Conservation (phyloP, 1,140 invertebrate species). For the Drosophila parvula region DNA sequence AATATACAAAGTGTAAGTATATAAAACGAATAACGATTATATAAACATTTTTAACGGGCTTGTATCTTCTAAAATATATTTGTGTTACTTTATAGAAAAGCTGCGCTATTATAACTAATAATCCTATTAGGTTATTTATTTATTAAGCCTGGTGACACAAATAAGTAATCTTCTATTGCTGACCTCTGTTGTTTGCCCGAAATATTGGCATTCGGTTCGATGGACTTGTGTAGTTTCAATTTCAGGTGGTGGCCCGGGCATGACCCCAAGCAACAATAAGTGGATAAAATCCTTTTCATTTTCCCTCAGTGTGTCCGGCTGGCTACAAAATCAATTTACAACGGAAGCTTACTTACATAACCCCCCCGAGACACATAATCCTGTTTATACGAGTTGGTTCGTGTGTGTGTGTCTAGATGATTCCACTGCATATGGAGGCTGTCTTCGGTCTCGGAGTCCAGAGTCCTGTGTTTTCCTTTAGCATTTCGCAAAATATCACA, state of each 20-base stretch:
- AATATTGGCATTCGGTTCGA: constrained; percentile 21
- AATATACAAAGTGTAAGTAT: neutral
- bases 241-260: constrained; percentile 27
- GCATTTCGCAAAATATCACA: constrained; percentile 68
- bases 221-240: constrained; percentile 35
- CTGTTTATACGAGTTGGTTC: constrained; percentile 60
- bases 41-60: no score
- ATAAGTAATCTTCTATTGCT: no score
- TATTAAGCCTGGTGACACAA: no score
- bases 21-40: no score
- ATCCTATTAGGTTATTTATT: neutral
- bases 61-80: neutral
- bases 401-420: neutral
- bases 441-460: constrained; percentile 24
- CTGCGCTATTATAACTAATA: neutral
- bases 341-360: constrained; percentile 76
- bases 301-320: constrained; percentile 57
- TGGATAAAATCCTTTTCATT: constrained; percentile 71
- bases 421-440: constrained; percentile 34
- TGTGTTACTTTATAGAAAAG: neutral
- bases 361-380: constrained; percentile 68
- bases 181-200: neutral
- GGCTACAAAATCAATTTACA: constrained; percentile 73
- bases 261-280: constrained; percentile 54
- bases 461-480: constrained; percentile 52